Evolutionary conservation across 92 coral and sea anemone genomes (phyloP).

Genomic region (Zoanthus sansibaricus): DNA sequence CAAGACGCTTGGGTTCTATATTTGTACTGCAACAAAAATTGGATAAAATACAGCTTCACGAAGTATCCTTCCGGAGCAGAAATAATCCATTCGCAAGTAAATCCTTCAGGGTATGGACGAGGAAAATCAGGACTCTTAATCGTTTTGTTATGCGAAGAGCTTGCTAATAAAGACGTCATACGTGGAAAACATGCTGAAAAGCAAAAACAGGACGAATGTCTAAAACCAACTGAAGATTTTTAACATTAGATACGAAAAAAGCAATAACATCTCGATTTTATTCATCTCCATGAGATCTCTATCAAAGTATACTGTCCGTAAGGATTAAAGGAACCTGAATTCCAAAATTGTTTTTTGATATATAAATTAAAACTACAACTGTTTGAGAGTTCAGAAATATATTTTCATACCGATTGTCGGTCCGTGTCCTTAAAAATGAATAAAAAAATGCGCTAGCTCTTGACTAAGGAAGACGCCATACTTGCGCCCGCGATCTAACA

Average conservation of each 20-base stretch:
- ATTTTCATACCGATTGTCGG: no score
- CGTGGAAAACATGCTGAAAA: constrained; percentile 20
- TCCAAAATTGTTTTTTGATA: no score
- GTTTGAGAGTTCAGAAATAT: no score
- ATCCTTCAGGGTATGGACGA: background rate
- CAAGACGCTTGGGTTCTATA: background rate
- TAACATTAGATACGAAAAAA: background rate
- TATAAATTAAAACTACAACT: no score
- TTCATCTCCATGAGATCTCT: background rate
- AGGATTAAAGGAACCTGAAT: no score
- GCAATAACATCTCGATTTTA: background rate
- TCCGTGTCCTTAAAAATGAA: no score
- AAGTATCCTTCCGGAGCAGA: constrained; percentile 7
- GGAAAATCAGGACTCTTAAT: constrained; percentile 7
- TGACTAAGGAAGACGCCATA: no score
- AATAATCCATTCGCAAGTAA: constrained; percentile 9
- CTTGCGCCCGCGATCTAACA: no score
- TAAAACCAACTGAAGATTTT: background rate
- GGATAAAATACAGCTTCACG: background rate
- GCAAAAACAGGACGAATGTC: background rate
- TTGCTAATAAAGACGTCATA: constrained; percentile 10
- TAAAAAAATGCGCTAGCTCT: no score
- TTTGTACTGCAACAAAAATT: background rate
- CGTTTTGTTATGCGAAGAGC: background rate
- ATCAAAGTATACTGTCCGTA: background rate